Evolutionary conservation across 1,140 invertebrate species (phyloP), one percentile per base, ranked within the genome.

Genomic region (Rhagoletis zephyria): DNA sequence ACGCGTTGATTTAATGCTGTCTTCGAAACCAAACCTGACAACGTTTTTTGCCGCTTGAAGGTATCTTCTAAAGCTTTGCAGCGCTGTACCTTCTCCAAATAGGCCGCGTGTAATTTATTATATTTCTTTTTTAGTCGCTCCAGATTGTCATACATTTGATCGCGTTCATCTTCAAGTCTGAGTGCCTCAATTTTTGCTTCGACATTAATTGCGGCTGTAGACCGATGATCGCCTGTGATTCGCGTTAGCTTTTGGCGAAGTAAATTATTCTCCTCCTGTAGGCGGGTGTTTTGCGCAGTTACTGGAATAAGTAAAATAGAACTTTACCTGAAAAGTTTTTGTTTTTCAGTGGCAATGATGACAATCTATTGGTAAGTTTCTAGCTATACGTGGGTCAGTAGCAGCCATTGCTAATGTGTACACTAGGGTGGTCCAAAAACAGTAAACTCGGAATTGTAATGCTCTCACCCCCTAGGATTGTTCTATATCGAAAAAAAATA

Each of bases 1-100:
- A 9, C 0, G 1, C 3, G 70, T 81, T 92, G 91, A 45, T 88
- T 91, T 3, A 92, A 3, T 1, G 91, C 89, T 0, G 91, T 92
- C 48, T 92, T 92, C 91, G 91, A 92, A 1, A 92, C 91, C 67
- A 92, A 51, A 0, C 91, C 91, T 1, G 91, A 90, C 4, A 92
- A 85, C 0, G 90, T 91, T 86, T 92, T 92, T 64, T 92, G 91
- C 1, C 90, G 87, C 60, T 89, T 90, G 14, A 92, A 92, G 87
- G 90, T 91, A 19, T 91, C 90, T 87, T 92, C 91, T 9, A 91
- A 85, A 1, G 91, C 90, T 51, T 91, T 89, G 70, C 91, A 92
- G 3, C 91, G 90, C 45, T 90, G 90, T 3, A 92, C 90, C 85
- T 92, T 92, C 64, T 90, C 91, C 85, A 91, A 56, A 19, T 91